These are phyloP conservation scores for Tridacna crocea DNA, from an alignment of 2,888 invertebrate genomes.

Conservation along the genomic window DNA sequence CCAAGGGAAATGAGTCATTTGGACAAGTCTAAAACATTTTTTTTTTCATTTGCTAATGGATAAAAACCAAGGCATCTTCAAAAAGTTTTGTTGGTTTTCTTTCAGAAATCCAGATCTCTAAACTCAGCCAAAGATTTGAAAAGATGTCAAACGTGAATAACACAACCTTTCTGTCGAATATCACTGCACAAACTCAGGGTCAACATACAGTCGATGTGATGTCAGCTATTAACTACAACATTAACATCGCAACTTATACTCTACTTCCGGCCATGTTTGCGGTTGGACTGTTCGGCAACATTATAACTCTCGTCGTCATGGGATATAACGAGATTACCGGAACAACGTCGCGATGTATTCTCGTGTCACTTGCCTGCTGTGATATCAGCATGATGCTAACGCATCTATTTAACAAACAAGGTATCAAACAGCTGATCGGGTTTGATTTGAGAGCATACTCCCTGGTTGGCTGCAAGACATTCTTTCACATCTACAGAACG, in stretches of 20 bases:
- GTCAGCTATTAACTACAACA: background rate
- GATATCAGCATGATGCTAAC: conserved; percentile 61
- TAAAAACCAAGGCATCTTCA: too few species aligned
- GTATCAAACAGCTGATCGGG: conserved; percentile 54
- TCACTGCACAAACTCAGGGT: too few species aligned
- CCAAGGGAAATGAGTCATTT: too few species aligned
- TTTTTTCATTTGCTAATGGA: too few species aligned
- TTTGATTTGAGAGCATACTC: conserved; percentile 62
- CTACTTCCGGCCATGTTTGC: conserved; percentile 55
- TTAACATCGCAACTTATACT: background rate
- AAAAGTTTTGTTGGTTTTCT: too few species aligned
- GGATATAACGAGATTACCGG: conserved; percentile 40
- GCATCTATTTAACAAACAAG: conserved; percentile 65
- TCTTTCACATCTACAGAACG: conserved; percentile 60
- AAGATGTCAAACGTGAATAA: too few species aligned
- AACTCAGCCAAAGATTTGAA: too few species aligned
- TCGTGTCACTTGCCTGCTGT: conserved; percentile 63
- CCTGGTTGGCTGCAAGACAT: conserved; percentile 59
- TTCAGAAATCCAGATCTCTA: too few species aligned
- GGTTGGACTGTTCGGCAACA: conserved; percentile 62
- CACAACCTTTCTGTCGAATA: too few species aligned
- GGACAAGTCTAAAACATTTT: too few species aligned
- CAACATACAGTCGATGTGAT: background rate
- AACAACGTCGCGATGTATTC: conserved; percentile 53
- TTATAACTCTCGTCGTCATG: conserved; percentile 63